Conservation (phyloP, 2,888 invertebrate species). For the Dioctria linearis region DNA sequence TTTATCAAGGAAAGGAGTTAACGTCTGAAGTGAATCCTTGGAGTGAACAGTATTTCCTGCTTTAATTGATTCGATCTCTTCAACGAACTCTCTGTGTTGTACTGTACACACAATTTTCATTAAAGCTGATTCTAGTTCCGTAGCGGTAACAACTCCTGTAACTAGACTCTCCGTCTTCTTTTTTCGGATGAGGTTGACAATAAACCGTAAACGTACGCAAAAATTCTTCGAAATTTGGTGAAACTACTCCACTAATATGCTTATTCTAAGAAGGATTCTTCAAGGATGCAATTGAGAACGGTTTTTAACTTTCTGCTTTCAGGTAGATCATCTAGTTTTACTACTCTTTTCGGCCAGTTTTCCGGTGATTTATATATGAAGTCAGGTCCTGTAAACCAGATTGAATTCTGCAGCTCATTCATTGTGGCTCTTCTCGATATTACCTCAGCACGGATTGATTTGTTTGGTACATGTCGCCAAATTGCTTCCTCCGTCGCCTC, state of each 20-base stretch:
- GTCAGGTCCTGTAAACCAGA: neutral
- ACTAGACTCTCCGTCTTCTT: neutral
- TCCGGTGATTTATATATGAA: neutral
- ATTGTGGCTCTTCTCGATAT: neutral
- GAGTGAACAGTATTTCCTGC: too few species aligned
- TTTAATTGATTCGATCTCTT: neutral
- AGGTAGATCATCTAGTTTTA: neutral
- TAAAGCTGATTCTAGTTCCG: neutral
- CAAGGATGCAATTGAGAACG: neutral
- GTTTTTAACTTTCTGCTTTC: neutral
- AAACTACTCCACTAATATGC: neutral
- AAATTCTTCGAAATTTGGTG: neutral
- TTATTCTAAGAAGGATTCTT: neutral
- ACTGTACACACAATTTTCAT: neutral
- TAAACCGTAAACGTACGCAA: neutral
- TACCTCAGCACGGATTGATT: neutral
- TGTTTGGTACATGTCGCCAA: neutral
- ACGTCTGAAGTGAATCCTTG: too few species aligned
- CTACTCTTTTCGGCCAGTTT: too few species aligned
- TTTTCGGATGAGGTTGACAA: neutral
- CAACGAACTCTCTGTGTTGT: neutral
- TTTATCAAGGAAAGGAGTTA: too few species aligned
- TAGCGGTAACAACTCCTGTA: neutral
- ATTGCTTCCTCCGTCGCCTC: neutral
- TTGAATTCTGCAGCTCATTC: neutral